A percentile compares a stretch with the other conserved stretches of the same genome.
Conservation (phyloP, 2,797 vertebrate species). For the Apogon talboti region DNA sequence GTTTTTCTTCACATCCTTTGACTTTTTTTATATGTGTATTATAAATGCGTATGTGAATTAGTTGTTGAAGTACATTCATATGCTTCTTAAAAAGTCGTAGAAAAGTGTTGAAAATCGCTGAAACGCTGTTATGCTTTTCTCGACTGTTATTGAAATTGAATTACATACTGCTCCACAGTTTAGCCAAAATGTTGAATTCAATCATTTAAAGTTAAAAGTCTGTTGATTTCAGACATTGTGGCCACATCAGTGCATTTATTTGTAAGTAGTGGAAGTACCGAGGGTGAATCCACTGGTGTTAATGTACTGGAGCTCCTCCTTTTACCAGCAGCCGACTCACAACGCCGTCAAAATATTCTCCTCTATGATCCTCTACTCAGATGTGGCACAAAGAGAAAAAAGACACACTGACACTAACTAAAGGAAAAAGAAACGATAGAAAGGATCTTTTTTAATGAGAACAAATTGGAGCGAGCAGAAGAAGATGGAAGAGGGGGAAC, state of each 20-base stretch:
- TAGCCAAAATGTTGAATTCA: too few relatives aligned
- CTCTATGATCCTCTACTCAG: slow-evolving; percentile 6
- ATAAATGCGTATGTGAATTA: too few relatives aligned
- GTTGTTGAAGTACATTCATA: too few relatives aligned
- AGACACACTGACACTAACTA: slow-evolving; percentile 21
- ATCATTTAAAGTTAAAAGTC: too few relatives aligned
- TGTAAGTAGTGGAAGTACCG: not conserved
- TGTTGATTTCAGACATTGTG: not conserved
- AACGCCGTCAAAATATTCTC: not conserved
- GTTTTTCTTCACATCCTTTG: too few relatives aligned
- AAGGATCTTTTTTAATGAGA: slow-evolving; percentile 59
- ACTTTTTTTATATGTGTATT: too few relatives aligned
- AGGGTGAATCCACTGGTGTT: not conserved
- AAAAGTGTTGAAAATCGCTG: too few relatives aligned
- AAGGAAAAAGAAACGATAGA: slow-evolving; percentile 23
- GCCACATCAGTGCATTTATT: not conserved
- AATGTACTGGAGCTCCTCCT: too few relatives aligned
- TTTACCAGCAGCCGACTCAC: not conserved
- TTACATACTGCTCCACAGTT: too few relatives aligned
- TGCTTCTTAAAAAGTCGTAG: too few relatives aligned
- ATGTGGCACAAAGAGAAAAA: slow-evolving; percentile 21
- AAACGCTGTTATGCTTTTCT: not conserved
- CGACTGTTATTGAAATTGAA: not conserved
- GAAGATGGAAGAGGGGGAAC: slow-evolving; percentile 37
- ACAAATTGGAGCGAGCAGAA: slow-evolving; percentile 57